Percentiles rank a stretch among this genome's conserved stretches.
Conservation (phyloP, 2,113 vertebrate genomes). For the Petrocephalus microphthalmus region DNA sequence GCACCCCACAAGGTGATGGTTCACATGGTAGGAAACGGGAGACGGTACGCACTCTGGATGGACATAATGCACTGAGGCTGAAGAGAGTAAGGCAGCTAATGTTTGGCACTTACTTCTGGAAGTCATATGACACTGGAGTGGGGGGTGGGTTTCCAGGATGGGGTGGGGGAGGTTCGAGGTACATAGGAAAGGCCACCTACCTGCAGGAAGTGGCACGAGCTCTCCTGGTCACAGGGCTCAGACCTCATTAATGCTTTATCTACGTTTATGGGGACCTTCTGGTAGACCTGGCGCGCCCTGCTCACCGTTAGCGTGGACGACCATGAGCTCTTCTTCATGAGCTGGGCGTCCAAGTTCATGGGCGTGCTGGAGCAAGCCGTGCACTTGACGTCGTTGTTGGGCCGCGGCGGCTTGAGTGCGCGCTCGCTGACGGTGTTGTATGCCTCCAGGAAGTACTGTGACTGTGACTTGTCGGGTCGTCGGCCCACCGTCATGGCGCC, state of each 20-base stretch:
- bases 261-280: slow-evolving; percentile 86
- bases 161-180: slow-evolving; percentile 23
- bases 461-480: slow-evolving; percentile 83
- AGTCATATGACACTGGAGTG: slow-evolving; percentile 46
- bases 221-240: slow-evolving; percentile 87
- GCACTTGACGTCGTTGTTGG: slow-evolving; percentile 90
- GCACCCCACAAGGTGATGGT: background rate
- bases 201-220: slow-evolving; percentile 94
- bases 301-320: slow-evolving; percentile 96
- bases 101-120: slow-evolving; percentile 62
- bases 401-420: slow-evolving; percentile 82
- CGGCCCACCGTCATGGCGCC: slow-evolving; percentile 91
- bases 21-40: slow-evolving; percentile 27
- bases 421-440: slow-evolving; percentile 86
- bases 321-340: slow-evolving; percentile 96
- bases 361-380: slow-evolving; percentile 78
- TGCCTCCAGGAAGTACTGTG: slow-evolving; percentile 91
- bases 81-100: slow-evolving; percentile 65
- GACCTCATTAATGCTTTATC: slow-evolving; percentile 93
- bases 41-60: background rate
- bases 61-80: slow-evolving; percentile 30
- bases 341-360: slow-evolving; percentile 73
- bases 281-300: slow-evolving; percentile 90
- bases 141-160: background rate
- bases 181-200: slow-evolving; percentile 63